These are phyloP conservation scores for Molanna angustata DNA, from an alignment of 2,888 invertebrate species.

Conservation along the genomic window DNA sequence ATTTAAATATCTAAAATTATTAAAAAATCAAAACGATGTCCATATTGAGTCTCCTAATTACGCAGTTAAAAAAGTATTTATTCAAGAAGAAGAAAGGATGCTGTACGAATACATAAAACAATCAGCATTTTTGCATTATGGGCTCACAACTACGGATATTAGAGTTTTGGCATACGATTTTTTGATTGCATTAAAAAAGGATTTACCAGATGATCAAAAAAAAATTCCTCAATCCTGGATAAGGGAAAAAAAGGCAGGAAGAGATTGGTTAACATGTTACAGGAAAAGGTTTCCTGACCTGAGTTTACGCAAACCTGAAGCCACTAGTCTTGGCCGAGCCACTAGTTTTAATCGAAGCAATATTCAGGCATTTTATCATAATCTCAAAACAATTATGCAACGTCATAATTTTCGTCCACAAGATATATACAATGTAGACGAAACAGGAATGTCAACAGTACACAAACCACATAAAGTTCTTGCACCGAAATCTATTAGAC, in stretches of 20 bases:
- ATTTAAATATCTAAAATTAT: too few relatives aligned
- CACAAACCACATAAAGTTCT: not conserved
- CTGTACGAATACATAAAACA: too few relatives aligned
- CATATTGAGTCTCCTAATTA: too few relatives aligned
- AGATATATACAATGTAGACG: not conserved
- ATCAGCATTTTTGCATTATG: too few relatives aligned
- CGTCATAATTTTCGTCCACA: not conserved
- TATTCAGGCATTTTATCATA: not conserved
- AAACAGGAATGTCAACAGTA: not conserved
- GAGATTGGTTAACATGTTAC: conserved; percentile 5
- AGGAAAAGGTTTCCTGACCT: not conserved
- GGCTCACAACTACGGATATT: too few relatives aligned
- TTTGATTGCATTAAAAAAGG: too few relatives aligned
- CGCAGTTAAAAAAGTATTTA: too few relatives aligned
- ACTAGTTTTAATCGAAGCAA: not conserved
- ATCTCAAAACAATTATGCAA: not conserved
- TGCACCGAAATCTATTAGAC: not conserved
- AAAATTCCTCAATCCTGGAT: not conserved
- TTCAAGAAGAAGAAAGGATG: too few relatives aligned
- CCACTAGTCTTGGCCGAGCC: not conserved
- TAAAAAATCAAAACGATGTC: too few relatives aligned
- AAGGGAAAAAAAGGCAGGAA: not conserved
- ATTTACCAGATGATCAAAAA: too few relatives aligned
- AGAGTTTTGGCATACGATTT: too few relatives aligned
- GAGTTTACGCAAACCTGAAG: conserved; percentile 5